These are phyloP conservation scores for Drosophila biarmipes DNA, from an alignment of 1,140 invertebrate genomes.

Conservation along the genomic window DNA sequence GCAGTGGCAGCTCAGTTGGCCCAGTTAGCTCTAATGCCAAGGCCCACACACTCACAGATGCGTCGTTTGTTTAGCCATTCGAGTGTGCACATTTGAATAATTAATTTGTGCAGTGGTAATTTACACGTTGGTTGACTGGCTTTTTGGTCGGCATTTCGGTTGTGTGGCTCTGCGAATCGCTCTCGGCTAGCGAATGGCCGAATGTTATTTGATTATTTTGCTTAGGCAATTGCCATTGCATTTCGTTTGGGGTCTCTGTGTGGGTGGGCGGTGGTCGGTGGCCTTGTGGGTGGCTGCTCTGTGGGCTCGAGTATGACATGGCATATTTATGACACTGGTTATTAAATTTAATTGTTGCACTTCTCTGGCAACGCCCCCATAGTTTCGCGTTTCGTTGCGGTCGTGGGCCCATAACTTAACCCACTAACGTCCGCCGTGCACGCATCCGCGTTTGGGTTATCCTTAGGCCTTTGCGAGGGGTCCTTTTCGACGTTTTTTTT, in stretches of 20 bases:
- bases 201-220: slow-evolving; percentile 76
- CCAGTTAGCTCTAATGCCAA: slow-evolving; percentile 18
- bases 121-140: slow-evolving; percentile 78
- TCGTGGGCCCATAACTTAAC: slow-evolving; percentile 60
- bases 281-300: neutral
- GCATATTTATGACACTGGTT: slow-evolving; percentile 82
- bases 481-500: neutral
- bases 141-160: slow-evolving; percentile 66
- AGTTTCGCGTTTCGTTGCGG: slow-evolving; percentile 56
- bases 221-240: slow-evolving; percentile 37
- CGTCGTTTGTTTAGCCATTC: slow-evolving; percentile 67
- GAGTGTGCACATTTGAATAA: slow-evolving; percentile 82
- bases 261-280: neutral
- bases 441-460: slow-evolving; percentile 26
- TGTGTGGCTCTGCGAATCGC: slow-evolving; percentile 38
- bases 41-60: slow-evolving; percentile 17
- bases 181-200: slow-evolving; percentile 6
- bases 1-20: neutral
- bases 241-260: slow-evolving; percentile 5
- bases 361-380: slow-evolving; percentile 50
- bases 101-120: slow-evolving; percentile 82
- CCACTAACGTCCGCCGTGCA: slow-evolving; percentile 26
- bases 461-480: neutral
- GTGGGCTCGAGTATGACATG: slow-evolving; percentile 44
- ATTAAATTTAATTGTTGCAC: slow-evolving; percentile 83